Conservation (phyloP, 2,797 vertebrate species). For the Monodelphis domestica region DNA sequence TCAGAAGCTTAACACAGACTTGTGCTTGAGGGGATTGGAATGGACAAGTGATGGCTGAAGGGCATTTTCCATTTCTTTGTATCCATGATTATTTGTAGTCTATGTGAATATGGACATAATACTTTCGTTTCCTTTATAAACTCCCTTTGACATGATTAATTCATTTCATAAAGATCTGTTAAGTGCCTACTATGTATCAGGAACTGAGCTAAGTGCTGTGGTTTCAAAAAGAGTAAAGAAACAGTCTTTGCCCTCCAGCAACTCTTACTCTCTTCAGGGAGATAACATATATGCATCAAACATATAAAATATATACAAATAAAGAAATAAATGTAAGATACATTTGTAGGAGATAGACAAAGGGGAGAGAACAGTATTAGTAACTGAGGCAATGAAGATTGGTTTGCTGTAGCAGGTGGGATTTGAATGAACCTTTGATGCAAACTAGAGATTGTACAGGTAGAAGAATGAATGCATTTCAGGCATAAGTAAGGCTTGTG, state of each 20-base stretch:
- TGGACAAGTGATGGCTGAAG: background rate
- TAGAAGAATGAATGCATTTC: background rate
- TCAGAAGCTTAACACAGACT: background rate
- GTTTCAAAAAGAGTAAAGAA: background rate
- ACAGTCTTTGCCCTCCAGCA: background rate
- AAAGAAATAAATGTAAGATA: background rate
- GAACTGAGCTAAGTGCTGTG: background rate
- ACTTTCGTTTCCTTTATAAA: slow-evolving; percentile 9
- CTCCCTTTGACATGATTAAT: background rate
- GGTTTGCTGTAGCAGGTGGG: background rate
- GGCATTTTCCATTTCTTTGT: background rate
- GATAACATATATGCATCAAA: too few species aligned
- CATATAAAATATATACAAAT: background rate
- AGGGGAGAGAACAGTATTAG: background rate
- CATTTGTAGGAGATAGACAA: background rate
- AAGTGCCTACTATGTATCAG: background rate
- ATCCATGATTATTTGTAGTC: background rate
- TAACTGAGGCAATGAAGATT: background rate
- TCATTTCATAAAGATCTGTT: background rate
- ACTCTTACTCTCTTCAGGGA: background rate
- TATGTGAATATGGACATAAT: background rate
- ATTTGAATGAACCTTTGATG: background rate
- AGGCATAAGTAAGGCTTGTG: background rate
- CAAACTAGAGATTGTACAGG: background rate
- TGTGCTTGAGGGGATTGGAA: background rate